phyloP scores from a whole-genome alignment of 2,888 invertebrate genomes.

The Andrena camellia region DNA sequence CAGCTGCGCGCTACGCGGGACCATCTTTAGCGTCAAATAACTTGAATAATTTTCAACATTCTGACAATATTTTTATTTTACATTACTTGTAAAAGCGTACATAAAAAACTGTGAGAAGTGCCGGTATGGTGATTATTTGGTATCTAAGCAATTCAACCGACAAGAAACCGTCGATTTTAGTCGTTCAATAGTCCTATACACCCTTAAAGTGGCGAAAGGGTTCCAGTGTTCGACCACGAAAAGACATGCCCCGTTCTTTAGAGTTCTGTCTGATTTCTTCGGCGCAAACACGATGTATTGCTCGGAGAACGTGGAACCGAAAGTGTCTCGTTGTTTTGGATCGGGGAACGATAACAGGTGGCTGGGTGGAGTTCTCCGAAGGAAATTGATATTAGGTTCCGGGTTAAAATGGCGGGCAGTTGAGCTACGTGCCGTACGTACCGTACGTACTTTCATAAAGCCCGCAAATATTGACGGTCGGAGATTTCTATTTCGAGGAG shows the following conservation, averaged over 20 bases:
- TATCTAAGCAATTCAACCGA: too few species aligned
- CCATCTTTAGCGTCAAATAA: too few species aligned
- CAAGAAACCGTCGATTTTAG: too few species aligned
- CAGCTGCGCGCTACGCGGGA: too few species aligned
- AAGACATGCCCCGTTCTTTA: not conserved
- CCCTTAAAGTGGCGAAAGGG: not conserved
- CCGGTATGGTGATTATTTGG: too few species aligned
- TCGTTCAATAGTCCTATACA: too few species aligned
- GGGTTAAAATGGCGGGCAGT: constrained; percentile 40
- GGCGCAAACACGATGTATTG: constrained; percentile 30
- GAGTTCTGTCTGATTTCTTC: not conserved
- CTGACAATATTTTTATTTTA: too few species aligned
- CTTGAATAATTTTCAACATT: too few species aligned
- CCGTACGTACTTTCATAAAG: constrained; percentile 41
- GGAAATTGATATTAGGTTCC: constrained; percentile 57
- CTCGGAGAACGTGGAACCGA: not conserved
- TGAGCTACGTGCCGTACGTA: constrained; percentile 4
- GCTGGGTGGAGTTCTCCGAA: constrained; percentile 24
- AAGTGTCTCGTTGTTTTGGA: constrained; percentile 32
- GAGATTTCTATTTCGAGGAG: constrained; percentile 40
- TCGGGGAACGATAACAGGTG: constrained; percentile 53
- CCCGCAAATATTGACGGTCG: constrained; percentile 43
- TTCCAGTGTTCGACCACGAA: not conserved
- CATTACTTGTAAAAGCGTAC: too few species aligned
- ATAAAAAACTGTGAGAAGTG: too few species aligned